phyloP scores from a whole-genome alignment of 1,140 invertebrate species.

The Apis florea region DNA sequence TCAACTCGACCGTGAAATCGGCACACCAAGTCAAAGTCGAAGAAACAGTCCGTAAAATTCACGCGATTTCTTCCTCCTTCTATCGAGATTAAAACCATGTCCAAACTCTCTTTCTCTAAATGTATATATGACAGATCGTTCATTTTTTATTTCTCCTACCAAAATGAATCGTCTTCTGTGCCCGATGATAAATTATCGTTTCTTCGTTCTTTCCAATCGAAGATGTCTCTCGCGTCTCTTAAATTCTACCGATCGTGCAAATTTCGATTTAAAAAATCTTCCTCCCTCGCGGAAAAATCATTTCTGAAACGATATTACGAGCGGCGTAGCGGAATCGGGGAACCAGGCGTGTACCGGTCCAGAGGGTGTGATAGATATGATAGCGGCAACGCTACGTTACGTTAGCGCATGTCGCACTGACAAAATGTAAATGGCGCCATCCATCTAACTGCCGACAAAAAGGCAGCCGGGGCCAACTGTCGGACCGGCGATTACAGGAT shows the following conservation, averaged over 20 bases:
- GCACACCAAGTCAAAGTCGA: constrained; percentile 38
- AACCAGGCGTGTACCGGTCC: constrained; percentile 46
- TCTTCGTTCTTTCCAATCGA: too few species aligned
- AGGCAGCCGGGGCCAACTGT: constrained; percentile 79
- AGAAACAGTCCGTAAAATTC: constrained; percentile 28
- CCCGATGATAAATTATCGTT: neutral
- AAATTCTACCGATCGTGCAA: too few species aligned
- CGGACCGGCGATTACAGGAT: constrained; percentile 79
- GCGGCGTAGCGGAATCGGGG: constrained; percentile 3
- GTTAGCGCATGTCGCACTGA: constrained; percentile 78
- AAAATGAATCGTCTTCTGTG: neutral
- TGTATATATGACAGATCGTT: neutral
- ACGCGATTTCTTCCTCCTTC: neutral
- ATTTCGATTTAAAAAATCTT: neutral
- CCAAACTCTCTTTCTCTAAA: neutral
- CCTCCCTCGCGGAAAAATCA: neutral
- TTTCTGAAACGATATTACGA: constrained; percentile 17
- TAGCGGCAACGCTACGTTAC: constrained; percentile 65
- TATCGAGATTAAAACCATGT: too few species aligned
- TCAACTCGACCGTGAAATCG: constrained; percentile 59
- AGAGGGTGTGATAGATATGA: constrained; percentile 78
- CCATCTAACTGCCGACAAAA: constrained; percentile 80
- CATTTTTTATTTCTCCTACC: neutral
- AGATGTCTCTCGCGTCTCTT: too few species aligned
- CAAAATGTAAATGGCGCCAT: constrained; percentile 81